A percentile compares a stretch with the other conserved stretches of the same genome.
Conservation (phyloP, 2,797 vertebrate species). For the Muscicapa comitata region DNA sequence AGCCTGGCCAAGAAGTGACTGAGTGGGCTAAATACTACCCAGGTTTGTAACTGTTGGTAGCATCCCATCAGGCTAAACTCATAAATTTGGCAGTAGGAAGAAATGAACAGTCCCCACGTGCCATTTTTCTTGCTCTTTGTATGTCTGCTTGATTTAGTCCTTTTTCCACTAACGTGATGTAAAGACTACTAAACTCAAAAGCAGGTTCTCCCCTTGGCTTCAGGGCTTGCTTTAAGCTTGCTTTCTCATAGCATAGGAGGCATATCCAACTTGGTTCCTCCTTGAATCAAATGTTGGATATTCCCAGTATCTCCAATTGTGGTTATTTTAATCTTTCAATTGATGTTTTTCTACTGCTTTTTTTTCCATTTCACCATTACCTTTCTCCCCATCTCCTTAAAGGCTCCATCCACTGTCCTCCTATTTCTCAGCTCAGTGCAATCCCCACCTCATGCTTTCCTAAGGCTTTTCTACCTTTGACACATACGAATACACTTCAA, state of each 20-base stretch:
- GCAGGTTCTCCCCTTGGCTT: neutral
- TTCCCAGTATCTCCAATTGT: neutral
- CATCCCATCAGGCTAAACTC: neutral
- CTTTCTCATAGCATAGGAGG: neutral
- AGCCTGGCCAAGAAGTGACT: neutral
- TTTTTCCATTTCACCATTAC: neutral
- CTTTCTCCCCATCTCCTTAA: neutral
- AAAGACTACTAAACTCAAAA: neutral
- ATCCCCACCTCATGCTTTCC: neutral
- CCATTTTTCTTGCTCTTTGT: neutral
- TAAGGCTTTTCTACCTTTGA: neutral
- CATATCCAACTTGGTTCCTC: neutral
- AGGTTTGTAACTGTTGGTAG: neutral
- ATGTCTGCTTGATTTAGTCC: neutral
- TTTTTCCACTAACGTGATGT: neutral
- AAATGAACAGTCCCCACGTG: neutral
- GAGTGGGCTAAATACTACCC: neutral
- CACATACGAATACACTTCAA: neutral
- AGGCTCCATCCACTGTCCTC: neutral
- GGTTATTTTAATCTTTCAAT: neutral
- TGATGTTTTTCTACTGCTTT: neutral
- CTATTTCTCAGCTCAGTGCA: neutral
- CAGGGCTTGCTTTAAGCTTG: neutral
- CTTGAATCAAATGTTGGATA: neutral
- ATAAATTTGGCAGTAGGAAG: neutral